phyloP scores from a whole-genome alignment of 2,113 vertebrate species.

The Rostratula benghalensis region DNA sequence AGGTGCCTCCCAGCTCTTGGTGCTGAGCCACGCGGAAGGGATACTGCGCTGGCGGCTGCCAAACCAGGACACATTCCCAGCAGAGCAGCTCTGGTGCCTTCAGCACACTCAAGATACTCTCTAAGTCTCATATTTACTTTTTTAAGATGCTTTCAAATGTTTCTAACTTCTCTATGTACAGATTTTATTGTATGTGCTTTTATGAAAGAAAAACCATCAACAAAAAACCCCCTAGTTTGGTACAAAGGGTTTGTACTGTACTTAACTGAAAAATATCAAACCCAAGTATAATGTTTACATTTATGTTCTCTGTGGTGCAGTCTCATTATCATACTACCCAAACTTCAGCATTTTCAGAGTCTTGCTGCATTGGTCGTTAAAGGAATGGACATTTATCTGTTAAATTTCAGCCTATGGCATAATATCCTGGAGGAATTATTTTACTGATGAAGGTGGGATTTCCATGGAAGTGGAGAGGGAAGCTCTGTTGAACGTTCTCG shows the following conservation, averaged over 20 bases:
- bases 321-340: background rate
- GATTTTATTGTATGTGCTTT: constrained; percentile 60
- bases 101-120: constrained; percentile 23
- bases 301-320: constrained; percentile 23
- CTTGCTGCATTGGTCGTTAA: background rate
- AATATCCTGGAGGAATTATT: background rate
- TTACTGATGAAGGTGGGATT: background rate
- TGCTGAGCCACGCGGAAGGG: constrained; percentile 17
- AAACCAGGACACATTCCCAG: constrained; percentile 46
- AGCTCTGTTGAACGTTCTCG: background rate
- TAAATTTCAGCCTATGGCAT: background rate
- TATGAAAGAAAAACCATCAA: constrained; percentile 3
- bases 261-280: constrained; percentile 10
- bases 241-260: background rate
- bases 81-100: constrained; percentile 41
- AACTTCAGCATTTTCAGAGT: background rate
- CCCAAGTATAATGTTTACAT: constrained; percentile 51
- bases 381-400: background rate
- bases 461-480: background rate
- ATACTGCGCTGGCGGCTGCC: background rate
- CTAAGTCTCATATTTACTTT: constrained; percentile 18
- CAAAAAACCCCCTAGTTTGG: background rate
- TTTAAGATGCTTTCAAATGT: constrained; percentile 47
- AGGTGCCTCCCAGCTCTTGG: background rate
- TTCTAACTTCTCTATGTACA: constrained; percentile 60